Percentiles rank a stretch among this genome's conserved stretches.
Conservation (phyloP, 2,113 vertebrate species). For the Okapia johnstoni region DNA sequence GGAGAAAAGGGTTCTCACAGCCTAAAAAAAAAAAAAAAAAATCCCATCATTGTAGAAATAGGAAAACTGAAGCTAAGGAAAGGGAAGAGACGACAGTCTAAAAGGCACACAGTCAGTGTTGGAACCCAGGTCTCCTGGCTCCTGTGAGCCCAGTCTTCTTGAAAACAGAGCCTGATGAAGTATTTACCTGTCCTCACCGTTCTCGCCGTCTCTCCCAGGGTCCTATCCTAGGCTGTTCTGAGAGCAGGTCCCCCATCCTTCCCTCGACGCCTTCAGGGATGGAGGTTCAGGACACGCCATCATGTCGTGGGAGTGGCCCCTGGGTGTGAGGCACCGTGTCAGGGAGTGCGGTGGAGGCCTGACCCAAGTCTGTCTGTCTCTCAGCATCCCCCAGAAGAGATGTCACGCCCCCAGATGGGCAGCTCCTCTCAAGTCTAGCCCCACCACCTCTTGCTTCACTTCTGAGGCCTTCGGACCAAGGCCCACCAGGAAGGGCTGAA, state of each 20-base stretch:
- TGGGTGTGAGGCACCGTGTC: background rate
- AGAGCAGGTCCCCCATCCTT: background rate
- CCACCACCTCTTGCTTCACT: background rate
- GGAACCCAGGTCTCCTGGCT: background rate
- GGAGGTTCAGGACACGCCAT: fast-evolving
- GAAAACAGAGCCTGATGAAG: background rate
- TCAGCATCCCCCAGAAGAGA: background rate
- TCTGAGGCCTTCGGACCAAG: background rate
- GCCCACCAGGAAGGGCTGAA: background rate
- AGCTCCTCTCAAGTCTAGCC: background rate
- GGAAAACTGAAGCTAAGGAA: background rate
- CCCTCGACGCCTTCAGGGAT: background rate
- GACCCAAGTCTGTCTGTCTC: background rate
- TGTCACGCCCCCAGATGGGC: background rate
- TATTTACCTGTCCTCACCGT: background rate
- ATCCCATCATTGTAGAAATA: background rate
- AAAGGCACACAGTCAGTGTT: background rate
- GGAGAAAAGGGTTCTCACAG: background rate
- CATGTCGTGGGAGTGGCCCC: background rate
- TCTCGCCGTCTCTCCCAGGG: background rate
- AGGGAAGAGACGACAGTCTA: background rate
- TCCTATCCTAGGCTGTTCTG: background rate
- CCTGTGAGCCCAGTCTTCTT: background rate
- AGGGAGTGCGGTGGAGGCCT: background rate
- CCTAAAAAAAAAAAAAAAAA: background rate